Evolutionary conservation across 2,888 invertebrate genomes (phyloP).

Genomic region (Temnothorax ravouxi): DNA sequence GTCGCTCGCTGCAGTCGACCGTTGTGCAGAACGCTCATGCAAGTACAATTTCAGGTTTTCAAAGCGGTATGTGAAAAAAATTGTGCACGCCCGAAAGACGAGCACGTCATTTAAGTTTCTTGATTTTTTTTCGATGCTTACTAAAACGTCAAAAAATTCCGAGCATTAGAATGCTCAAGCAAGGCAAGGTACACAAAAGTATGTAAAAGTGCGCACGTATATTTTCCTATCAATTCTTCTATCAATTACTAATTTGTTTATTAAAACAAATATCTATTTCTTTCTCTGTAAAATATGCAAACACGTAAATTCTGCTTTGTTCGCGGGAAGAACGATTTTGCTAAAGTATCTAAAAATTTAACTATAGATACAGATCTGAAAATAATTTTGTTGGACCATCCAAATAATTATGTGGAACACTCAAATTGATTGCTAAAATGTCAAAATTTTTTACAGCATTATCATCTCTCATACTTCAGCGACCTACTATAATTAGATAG

Average conservation of each 20-base stretch:
- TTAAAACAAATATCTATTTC: background rate
- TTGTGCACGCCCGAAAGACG: conserved; percentile 21
- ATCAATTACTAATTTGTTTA: background rate
- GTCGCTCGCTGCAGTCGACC: conserved; percentile 37
- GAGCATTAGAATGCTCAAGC: no score
- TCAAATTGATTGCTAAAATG: no score
- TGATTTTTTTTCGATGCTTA: background rate
- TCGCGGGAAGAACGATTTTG: no score
- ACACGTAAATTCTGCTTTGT: background rate
- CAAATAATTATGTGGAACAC: no score
- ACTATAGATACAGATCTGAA: no score
- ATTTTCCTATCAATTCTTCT: background rate
- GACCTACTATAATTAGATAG: no score
- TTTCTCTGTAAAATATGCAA: background rate
- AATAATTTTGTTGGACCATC: no score
- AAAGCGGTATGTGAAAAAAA: conserved; percentile 40
- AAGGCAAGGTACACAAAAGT: background rate
- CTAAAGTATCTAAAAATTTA: no score
- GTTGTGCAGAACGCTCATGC: conserved; percentile 40
- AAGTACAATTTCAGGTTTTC: conserved; percentile 57
- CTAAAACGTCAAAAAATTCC: conserved; percentile 19
- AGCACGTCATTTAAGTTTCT: conserved; percentile 29
- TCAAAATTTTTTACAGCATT: no score
- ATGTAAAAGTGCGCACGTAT: background rate
- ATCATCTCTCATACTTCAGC: no score